These are phyloP conservation scores for Xylota sylvarum DNA, from an alignment of 2,888 invertebrate species.

Conservation along the genomic window DNA sequence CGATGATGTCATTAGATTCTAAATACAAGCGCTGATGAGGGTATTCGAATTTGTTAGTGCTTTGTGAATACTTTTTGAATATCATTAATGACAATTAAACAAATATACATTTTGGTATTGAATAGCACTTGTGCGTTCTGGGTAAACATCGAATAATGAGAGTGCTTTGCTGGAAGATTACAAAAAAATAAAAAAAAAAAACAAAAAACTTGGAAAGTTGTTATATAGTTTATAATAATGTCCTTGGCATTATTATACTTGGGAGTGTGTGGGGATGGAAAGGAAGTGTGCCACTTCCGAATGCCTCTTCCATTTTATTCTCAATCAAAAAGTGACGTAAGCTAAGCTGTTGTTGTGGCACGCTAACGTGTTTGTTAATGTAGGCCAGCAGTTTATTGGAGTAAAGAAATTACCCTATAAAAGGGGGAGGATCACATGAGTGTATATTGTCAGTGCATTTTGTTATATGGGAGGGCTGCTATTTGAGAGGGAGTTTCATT, in stretches of 20 bases:
- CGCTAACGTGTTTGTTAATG: conserved; percentile 29
- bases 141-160: conserved; percentile 1
- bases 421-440: background rate
- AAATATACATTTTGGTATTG: conserved; percentile 17
- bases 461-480: background rate
- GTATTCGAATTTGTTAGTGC: conserved; percentile 30
- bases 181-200: background rate
- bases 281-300: conserved; percentile 26
- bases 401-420: conserved; percentile 11
- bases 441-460: background rate
- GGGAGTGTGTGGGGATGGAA: background rate
- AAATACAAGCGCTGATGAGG: conserved; percentile 20
- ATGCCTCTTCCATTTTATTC: conserved; percentile 10
- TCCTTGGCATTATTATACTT: conserved; percentile 9
- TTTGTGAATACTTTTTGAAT: conserved; percentile 12
- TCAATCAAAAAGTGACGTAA: conserved; percentile 52
- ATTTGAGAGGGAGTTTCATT: background rate
- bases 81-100: conserved; percentile 33
- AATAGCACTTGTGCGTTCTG: conserved; percentile 12
- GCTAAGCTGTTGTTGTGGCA: conserved; percentile 12
- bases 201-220: background rate
- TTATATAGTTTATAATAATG: conserved; percentile 1
- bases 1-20: conserved; percentile 64
- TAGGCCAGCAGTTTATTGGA: conserved; percentile 34
- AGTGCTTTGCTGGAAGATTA: background rate